Evolutionary conservation across 2,888 invertebrate genomes (phyloP).

Genomic region (Nasonovia ribisnigri): DNA sequence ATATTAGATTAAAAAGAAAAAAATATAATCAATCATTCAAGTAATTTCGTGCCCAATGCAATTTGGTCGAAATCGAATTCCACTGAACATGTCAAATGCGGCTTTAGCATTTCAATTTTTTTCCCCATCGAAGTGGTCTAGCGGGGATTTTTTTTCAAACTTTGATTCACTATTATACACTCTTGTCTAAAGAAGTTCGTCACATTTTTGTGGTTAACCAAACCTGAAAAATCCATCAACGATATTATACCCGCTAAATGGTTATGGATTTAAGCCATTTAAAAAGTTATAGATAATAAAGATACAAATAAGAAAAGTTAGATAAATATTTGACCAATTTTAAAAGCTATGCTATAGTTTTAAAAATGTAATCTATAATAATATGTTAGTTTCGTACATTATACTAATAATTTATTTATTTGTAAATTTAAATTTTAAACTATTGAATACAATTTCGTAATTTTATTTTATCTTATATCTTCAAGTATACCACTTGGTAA

Average conservation of each 20-base stretch:
- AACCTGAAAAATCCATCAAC: not conserved
- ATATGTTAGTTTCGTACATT: not conserved
- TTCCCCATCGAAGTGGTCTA: not conserved
- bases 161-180: not conserved
- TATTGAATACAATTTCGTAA: too few relatives aligned
- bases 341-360: not conserved
- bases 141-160: not conserved
- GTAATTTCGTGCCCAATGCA: conserved; percentile 31
- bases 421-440: not conserved
- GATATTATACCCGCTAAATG: too few relatives aligned
- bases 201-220: not conserved
- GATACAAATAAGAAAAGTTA: not conserved
- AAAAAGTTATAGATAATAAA: not conserved
- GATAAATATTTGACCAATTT: not conserved
- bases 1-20: conserved; percentile 16
- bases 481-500: too few relatives aligned
- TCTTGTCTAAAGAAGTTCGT: not conserved
- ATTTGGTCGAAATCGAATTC: conserved; percentile 52
- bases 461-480: too few relatives aligned
- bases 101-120: conserved; percentile 54
- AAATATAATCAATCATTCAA: conserved; percentile 48
- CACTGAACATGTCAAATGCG: conserved; percentile 32
- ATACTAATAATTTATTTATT: not conserved
- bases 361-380: not conserved
- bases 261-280: not conserved